Evolutionary conservation across 2,797 vertebrate genomes (phyloP).

Genomic region (Pseudochromis fuscus): DNA sequence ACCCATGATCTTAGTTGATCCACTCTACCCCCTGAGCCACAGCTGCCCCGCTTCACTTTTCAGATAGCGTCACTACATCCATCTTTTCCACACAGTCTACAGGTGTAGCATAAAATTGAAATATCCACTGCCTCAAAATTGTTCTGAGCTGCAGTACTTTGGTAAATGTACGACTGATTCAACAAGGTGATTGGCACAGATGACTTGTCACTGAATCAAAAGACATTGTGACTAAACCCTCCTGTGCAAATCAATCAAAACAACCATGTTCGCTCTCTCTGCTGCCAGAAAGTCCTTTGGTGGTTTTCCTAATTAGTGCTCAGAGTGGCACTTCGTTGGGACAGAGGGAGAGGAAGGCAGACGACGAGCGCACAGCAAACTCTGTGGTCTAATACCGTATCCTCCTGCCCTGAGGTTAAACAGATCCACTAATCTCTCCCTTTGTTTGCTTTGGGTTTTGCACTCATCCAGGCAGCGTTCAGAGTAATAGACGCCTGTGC

Average conservation of each 20-base stretch:
- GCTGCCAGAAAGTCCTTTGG: constrained; percentile 3
- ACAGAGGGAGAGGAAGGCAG: constrained; percentile 32
- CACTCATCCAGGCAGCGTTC: constrained; percentile 36
- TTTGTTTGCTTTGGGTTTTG: constrained; percentile 61
- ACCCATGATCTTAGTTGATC: too few species aligned
- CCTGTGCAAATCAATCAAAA: constrained; percentile 4
- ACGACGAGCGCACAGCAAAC: constrained; percentile 64
- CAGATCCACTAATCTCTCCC: constrained; percentile 65
- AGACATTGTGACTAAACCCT: constrained; percentile 7
- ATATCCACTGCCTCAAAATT: too few species aligned
- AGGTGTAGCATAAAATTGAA: too few species aligned
- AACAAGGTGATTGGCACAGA: constrained; percentile 12
- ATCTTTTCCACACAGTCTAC: too few species aligned
- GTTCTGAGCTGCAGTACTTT: not conserved
- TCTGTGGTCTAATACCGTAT: constrained; percentile 51
- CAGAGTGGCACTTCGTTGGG: constrained; percentile 21
- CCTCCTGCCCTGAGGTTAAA: constrained; percentile 56
- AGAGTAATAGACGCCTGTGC: constrained; percentile 6
- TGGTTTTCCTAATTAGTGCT: constrained; percentile 51
- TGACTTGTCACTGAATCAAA: constrained; percentile 2
- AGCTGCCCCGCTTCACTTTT: too few species aligned
- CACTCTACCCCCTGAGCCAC: too few species aligned
- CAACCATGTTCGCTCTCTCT: not conserved
- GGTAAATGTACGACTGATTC: constrained; percentile 10
- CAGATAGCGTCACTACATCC: too few species aligned